Percentiles rank a stretch among this genome's conserved stretches.
These are phyloP conservation scores for Mesoclemmys tuberculata DNA, from an alignment of 2,113 vertebrate genomes.

Conservation along the genomic window DNA sequence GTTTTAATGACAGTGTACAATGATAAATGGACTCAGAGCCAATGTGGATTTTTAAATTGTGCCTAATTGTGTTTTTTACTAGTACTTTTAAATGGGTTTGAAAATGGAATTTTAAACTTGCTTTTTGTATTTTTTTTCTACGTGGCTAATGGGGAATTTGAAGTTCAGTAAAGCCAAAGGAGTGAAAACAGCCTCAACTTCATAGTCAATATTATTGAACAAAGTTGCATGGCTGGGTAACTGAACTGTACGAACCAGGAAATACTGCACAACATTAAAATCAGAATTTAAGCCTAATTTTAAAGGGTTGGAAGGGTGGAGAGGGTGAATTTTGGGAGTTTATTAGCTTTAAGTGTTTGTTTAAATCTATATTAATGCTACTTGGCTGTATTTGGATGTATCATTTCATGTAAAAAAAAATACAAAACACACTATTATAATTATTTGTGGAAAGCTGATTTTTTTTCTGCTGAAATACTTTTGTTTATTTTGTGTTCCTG, in stretches of 20 bases:
- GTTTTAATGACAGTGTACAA: conserved; percentile 25
- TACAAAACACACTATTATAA: background rate
- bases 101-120: background rate
- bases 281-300: background rate
- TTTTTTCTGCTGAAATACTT: background rate
- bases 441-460: background rate
- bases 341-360: conserved; percentile 20
- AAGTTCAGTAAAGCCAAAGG: background rate
- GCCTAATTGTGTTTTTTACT: background rate
- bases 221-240: background rate
- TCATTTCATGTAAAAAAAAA: conserved; percentile 57
- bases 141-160: background rate
- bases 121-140: conserved; percentile 38
- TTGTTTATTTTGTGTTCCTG: background rate
- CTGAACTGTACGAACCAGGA: background rate
- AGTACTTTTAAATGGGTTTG: background rate
- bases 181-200: background rate
- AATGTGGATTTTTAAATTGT: conserved; percentile 28
- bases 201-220: background rate
- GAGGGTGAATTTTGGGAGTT: background rate
- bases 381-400: conserved; percentile 28
- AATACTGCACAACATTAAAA: background rate
- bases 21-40: background rate
- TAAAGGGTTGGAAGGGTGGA: background rate
- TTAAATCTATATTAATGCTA: conserved; percentile 16